Base-by-base conservation (phyloP, 2,888 invertebrate species). In the Aromia moschata region DNA sequence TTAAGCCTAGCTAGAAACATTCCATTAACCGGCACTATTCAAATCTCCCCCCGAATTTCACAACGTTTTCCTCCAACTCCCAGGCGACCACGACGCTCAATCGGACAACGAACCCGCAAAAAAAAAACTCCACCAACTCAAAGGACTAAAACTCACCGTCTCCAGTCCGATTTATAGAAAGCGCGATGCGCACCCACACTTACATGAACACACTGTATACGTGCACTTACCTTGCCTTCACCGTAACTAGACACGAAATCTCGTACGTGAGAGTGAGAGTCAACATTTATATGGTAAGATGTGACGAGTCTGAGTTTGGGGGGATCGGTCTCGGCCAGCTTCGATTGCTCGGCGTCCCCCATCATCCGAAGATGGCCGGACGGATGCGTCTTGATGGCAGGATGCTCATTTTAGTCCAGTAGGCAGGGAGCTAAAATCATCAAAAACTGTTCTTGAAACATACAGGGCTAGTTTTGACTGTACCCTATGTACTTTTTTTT, bases 171-270 rank as follows among this genome's bases (percentile, higher is more conserved):
- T 59, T 61, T 60, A 64, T 64, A 66, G 64, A 65, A 65, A 68
- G 69, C 60, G 59, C 43, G 53, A 37, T 63, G 68, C 69, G 66
- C 72, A 65, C 71, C 70, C 67, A 71, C 71, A 63, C 62, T 56
- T 61, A 54, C 33, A n/a, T n/a, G n/a, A 59, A 64, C 60, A 62
- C 67, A 54, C 60, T 60, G 54, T 59, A 59, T 56, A 60, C 58
- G 43, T 56, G 49, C 59, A 64, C 69, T 65, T 69, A 67, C 69
- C 69, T 69, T 69, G 64, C 58, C 45, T 60, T 61, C 59, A 67
- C 67, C 63, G 65, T 66, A 65, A 65, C 67, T 60, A 56, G 61
- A 69, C 64, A 68, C 66, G 65, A 67, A 72, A 72, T 70, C 69
- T 69, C 64, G 47, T 47, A 47, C 58, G 47, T 56, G 65, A 70